Evolutionary conservation across 2,888 invertebrate species (phyloP), one percentile per base, ranked within the genome.

Genomic region (Nymphalis c-album): DNA sequence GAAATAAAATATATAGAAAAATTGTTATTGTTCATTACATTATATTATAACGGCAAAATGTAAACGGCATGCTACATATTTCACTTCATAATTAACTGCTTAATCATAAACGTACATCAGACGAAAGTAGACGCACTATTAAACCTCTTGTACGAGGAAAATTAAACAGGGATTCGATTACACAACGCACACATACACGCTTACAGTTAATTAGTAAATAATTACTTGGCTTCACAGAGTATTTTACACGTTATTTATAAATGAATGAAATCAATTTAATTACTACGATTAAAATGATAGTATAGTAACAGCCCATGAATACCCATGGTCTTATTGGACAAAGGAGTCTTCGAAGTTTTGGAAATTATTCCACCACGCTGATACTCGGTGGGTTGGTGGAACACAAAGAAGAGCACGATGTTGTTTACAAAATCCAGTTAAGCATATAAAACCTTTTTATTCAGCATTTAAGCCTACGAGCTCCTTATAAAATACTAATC

Each of bases 1-100:
- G 40, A 13, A 40, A 4, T 4, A 13, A 40, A 40, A 13, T 4
- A 10, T 40, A 31, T 6, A 31, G 0, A 5, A 6, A 1, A 6
- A 40, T 40, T 10, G 2, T 40, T 40, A 7, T 7, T 40, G 10
- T 40, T 40, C 13, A 13, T 13, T 40, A 40, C 13, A 4, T 40
- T 13, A 40, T 13, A 40, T 40, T 3, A 40, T 40, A 40, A 40
- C 40, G 40, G 53, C 35, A 20, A 60, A 60, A 60, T 66, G 63
- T 66, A 59, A 72, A 68, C 63, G 59, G 26, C 20, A 35, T 61
- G n/a, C 45, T 63, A 66, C 48, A 60, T 70, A 68, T 69, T 72
- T 72, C 68, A 71, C 68, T 72, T 71, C 65, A 71, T 73, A 74
- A 76, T 77, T 76, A 76, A 76, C 73, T 72, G 64, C 72, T 74